Percentiles rank a stretch among this genome's conserved stretches.
phyloP scores from a whole-genome alignment of 2,797 vertebrate species.

The Cheirogaleus major region DNA sequence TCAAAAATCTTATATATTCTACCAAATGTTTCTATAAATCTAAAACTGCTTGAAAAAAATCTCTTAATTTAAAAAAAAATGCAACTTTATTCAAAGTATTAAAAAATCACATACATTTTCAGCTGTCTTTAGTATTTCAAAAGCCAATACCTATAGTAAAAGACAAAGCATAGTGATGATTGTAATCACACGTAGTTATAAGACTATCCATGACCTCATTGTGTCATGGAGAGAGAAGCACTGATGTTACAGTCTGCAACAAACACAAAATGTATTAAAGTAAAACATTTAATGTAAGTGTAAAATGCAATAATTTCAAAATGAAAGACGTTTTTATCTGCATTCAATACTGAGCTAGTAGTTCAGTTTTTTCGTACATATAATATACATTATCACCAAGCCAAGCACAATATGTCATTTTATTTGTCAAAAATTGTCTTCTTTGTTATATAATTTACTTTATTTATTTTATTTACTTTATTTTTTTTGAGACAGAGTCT shows the following conservation, averaged over 20 bases:
- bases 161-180: neutral
- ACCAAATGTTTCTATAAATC: neutral
- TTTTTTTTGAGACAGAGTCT: neutral
- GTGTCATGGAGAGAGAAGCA: neutral
- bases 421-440: neutral
- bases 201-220: neutral
- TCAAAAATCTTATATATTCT: conserved; percentile 7
- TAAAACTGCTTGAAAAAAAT: neutral
- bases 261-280: neutral
- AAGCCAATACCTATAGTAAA: neutral
- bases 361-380: neutral
- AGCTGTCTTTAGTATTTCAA: neutral
- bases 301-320: neutral
- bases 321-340: neutral
- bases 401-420: neutral
- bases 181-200: neutral
- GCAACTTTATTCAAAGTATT: neutral
- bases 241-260: neutral
- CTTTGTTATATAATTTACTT: neutral
- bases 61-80: neutral
- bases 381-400: neutral
- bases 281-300: neutral
- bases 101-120: neutral
- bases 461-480: no score
- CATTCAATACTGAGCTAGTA: neutral